Conservation (phyloP, 2,888 invertebrate species). For the Dryococelus australis region DNA sequence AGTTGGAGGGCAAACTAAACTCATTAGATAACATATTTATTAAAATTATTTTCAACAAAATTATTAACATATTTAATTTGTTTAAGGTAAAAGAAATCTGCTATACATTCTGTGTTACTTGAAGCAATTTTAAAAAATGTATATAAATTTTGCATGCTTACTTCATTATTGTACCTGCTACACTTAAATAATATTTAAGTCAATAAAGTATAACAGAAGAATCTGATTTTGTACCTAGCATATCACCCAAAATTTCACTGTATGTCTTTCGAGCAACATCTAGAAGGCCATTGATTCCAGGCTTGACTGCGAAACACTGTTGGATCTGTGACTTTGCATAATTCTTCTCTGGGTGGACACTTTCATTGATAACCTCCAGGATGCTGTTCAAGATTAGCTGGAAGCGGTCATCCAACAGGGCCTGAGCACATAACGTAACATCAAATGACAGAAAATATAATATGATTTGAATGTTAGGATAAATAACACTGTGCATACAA, state of each 20-base stretch:
- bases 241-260: conserved; percentile 84
- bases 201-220: too few species aligned
- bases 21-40: too few species aligned
- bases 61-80: too few species aligned
- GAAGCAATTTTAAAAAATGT: too few species aligned
- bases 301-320: conserved; percentile 79
- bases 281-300: conserved; percentile 77
- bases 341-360: conserved; percentile 64
- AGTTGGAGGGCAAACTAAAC: too few species aligned
- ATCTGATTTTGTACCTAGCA: conserved; percentile 63
- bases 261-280: conserved; percentile 86
- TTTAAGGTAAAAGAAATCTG: too few species aligned
- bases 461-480: conserved; percentile 44
- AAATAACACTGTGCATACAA: too few species aligned
- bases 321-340: conserved; percentile 65
- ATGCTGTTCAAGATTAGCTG: conserved; percentile 62
- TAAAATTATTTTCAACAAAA: too few species aligned
- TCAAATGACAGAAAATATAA: neutral
- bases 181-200: too few species aligned
- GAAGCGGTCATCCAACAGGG: conserved; percentile 57
- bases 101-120: too few species aligned
- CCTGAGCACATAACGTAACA: conserved; percentile 48
- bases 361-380: conserved; percentile 63
- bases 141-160: too few species aligned
- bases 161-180: too few species aligned